Evolutionary conservation across 2,888 invertebrate species (phyloP), one percentile per base, ranked within the genome.

Genomic region (Callyntrura sp.): DNA sequence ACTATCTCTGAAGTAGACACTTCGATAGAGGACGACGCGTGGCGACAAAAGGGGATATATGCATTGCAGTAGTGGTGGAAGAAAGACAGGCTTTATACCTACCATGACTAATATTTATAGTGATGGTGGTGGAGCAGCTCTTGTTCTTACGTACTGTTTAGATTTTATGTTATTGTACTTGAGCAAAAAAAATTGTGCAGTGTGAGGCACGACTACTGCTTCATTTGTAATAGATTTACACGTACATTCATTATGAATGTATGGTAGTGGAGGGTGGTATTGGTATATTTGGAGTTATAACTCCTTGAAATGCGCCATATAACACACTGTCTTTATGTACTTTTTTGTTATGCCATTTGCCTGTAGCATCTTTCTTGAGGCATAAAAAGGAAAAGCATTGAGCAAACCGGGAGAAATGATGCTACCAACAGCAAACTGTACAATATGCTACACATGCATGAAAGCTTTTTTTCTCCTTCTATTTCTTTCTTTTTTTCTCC

Each of bases 1-100:
- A 45, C 70, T 48, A 57, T 25, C 45, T 87, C 87, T 87, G 87
- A 57, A 81, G 81, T 81, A 87, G 87, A 81, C 87, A 87, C 87
- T 87, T 87, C 48, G 70, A 87, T 57, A 81, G 87, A 70, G 55
- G 62, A 43, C 55, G 86, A 68, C 86, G 76, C 76, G 76, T 76
- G 76, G 76, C 76, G 76, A 76, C 76, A 76, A 76, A 51, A 48
- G 51, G 48, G 73, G 9, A 76, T 45, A 76, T 60, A 60, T 85
- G 55, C 70, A 83, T 83, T 68, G 51, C 83, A 83, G 83, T 70
- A 17, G 76, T 51, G 14, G 76, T 76, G 51, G n/a, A 11, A 12
- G 76, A 14, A 25, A 76, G 35, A 23, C 14, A n/a, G 48, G 51
- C 4, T 35, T 4, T 35, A 35, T 35, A 35, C 35, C 35, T 35